Conservation (phyloP, 2,113 vertebrate species). For the Phoxinus phoxinus region DNA sequence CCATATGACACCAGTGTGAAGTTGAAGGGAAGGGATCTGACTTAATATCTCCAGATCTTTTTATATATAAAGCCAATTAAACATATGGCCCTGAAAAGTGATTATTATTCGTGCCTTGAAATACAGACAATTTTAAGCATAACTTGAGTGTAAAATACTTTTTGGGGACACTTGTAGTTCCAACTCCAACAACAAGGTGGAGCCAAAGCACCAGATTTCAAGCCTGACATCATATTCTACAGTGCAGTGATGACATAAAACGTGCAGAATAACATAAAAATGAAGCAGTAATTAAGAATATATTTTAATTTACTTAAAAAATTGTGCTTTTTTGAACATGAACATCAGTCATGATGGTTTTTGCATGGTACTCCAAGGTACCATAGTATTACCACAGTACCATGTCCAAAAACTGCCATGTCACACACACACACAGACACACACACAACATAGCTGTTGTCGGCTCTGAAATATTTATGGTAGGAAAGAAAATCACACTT, state of each 20-base stretch:
- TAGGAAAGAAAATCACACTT: neutral
- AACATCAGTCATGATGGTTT: no score
- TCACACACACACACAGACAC: neutral
- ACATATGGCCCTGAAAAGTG: no score
- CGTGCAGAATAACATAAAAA: neutral
- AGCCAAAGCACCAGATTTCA: constrained; percentile 5
- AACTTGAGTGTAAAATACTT: neutral
- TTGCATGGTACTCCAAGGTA: neutral
- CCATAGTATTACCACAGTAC: neutral
- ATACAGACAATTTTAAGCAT: no score
- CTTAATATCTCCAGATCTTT: no score
- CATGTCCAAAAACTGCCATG: neutral
- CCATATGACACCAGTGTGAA: neutral
- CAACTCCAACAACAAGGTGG: constrained; percentile 54
- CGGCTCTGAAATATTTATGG: constrained; percentile 44
- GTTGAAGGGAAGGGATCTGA: neutral
- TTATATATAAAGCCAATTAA: no score
- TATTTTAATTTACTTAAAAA: no score
- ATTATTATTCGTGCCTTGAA: no score
- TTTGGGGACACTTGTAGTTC: neutral
- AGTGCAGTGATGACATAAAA: neutral
- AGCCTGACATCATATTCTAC: neutral
- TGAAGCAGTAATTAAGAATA: neutral
- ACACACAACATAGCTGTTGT: neutral
- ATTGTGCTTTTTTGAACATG: no score